Conservation (phyloP, 2,797 vertebrate species). For the Tympanoctomys barrerae region DNA sequence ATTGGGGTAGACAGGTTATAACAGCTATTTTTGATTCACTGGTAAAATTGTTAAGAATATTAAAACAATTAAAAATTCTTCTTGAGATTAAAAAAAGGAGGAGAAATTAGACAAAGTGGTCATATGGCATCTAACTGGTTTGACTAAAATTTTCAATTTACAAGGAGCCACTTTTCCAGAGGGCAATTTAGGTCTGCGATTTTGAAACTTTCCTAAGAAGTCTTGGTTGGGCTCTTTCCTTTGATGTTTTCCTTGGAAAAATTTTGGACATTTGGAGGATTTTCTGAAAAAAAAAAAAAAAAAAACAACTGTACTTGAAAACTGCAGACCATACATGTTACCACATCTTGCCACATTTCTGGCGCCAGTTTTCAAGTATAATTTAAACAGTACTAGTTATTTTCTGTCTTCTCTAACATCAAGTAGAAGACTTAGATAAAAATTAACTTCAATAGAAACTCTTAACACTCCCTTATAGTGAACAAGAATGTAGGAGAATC, state of each 20-base stretch:
- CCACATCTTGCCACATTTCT: conserved; percentile 24
- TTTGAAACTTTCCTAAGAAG: conserved; percentile 53
- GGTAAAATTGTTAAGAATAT: conserved; percentile 30
- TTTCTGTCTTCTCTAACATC: neutral
- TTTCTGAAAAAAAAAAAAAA: conserved; percentile 60
- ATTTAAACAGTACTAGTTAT: conserved; percentile 19
- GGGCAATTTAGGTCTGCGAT: conserved; percentile 36
- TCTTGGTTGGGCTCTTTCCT: conserved; percentile 38
- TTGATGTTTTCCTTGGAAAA: conserved; percentile 63
- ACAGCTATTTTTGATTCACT: neutral
- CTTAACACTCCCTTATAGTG: conserved; percentile 1
- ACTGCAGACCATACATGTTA: conserved; percentile 26
- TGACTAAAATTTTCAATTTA: conserved; percentile 34
- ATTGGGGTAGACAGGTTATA: neutral
- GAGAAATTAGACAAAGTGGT: conserved; percentile 32
- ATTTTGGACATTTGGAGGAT: neutral
- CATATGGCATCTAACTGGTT: conserved; percentile 48
- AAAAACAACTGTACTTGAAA: conserved; percentile 38
- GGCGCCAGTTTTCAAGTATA: neutral
- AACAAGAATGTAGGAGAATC: neutral
- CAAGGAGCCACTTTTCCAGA: conserved; percentile 55
- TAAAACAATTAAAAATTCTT: conserved; percentile 11
- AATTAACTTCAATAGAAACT: neutral
- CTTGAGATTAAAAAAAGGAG: neutral
- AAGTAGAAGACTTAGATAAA: neutral